phyloP scores from a whole-genome alignment of 2,797 vertebrate species.

The Siniperca undulata region DNA sequence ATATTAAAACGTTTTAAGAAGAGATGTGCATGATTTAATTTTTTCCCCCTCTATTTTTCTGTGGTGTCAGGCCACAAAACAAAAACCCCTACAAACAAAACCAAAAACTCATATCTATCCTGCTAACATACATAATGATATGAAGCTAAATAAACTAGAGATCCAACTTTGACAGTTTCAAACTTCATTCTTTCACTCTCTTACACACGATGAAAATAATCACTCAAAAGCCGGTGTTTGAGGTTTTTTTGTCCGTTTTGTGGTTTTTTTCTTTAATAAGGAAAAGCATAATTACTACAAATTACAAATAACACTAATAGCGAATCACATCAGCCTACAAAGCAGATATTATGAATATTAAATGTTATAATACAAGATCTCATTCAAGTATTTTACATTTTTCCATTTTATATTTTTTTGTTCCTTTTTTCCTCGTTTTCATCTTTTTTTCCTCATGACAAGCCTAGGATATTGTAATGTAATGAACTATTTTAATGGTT shows the following conservation, averaged over 20 bases:
- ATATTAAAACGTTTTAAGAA: constrained; percentile 39
- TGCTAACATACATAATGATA: not conserved
- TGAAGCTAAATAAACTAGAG: not conserved
- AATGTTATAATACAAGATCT: constrained; percentile 99
- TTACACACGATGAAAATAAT: constrained; percentile 21
- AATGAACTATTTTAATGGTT: constrained; percentile 90
- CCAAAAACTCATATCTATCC: not conserved
- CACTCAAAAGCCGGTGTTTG: constrained; percentile 78
- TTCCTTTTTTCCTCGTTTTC: constrained; percentile 80
- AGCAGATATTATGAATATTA: constrained; percentile 99
- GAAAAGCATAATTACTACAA: constrained; percentile 99
- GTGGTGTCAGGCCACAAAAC: not conserved
- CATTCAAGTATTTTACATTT: constrained; percentile 99
- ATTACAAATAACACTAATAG: constrained; percentile 99
- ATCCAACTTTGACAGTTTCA: not conserved
- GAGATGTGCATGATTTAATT: rapidly evolving
- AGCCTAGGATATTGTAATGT: constrained; percentile 92
- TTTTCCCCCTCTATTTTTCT: not conserved
- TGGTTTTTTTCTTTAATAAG: constrained; percentile 96
- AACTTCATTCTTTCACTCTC: not conserved
- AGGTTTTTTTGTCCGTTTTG: constrained; percentile 98
- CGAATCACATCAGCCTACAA: constrained; percentile 99
- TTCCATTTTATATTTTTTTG: constrained; percentile 87
- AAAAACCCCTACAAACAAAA: too few species aligned
- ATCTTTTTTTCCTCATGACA: constrained; percentile 90